A percentile compares a stretch with the other conserved stretches of the same genome.
phyloP scores from a whole-genome alignment of 2,888 invertebrate genomes.

The Metacarcinus magister region DNA sequence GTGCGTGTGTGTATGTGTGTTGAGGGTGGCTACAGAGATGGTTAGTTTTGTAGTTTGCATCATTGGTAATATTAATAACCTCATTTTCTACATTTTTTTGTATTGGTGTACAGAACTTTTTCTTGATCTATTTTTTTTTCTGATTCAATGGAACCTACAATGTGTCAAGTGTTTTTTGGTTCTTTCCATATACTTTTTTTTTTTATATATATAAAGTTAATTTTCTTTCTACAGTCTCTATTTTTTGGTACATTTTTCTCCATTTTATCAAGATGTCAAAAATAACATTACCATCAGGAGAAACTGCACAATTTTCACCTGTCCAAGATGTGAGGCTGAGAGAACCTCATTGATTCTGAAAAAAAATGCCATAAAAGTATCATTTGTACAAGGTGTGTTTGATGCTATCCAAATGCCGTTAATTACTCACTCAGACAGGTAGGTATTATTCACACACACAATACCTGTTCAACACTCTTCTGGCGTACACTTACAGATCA shows the following conservation, averaged over 20 bases:
- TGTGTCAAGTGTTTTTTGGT: slow-evolving; percentile 6
- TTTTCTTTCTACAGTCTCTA: slow-evolving; percentile 39
- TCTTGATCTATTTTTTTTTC: slow-evolving; percentile 19
- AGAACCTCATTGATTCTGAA: slow-evolving; percentile 6
- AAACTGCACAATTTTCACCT: slow-evolving; percentile 53
- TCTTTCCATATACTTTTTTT: background rate
- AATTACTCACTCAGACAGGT: background rate
- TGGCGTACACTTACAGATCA: background rate
- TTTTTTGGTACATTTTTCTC: slow-evolving; percentile 49
- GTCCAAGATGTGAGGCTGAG: slow-evolving; percentile 43
- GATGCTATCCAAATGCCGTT: background rate
- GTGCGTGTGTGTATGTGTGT: slow-evolving; percentile 35
- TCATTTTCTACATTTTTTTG: slow-evolving; percentile 50
- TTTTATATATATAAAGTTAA: background rate
- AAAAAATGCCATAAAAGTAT: slow-evolving; percentile 48
- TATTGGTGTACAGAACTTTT: slow-evolving; percentile 40
- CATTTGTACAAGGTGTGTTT: slow-evolving; percentile 46
- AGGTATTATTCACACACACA: background rate
- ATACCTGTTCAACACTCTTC: background rate
- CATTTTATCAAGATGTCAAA: slow-evolving; percentile 53
- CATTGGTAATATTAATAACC: slow-evolving; percentile 20
- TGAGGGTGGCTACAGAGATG: slow-evolving; percentile 4
- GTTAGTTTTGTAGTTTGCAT: slow-evolving; percentile 43
- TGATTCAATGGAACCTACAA: background rate
- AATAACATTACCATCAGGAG: slow-evolving; percentile 38